phyloP scores from a whole-genome alignment of 1,140 invertebrate species.

The Heliothis subflexa region DNA sequence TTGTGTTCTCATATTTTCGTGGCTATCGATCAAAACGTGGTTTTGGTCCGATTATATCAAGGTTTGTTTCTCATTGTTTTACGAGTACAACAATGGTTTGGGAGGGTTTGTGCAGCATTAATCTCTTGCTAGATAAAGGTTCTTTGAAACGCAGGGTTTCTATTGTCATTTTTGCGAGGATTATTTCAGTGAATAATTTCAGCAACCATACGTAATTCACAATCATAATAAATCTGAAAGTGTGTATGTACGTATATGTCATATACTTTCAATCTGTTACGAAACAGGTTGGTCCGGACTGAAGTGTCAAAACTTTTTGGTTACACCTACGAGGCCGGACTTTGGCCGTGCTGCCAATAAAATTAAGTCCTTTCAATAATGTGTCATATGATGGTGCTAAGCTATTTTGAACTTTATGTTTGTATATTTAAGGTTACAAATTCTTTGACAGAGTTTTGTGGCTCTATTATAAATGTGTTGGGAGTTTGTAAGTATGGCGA shows the following conservation, averaged over 20 bases:
- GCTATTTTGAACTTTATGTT: background rate
- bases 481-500: background rate
- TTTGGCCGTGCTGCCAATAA: slow-evolving; percentile 8
- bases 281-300: background rate
- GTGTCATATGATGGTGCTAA: background rate
- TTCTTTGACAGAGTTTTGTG: background rate
- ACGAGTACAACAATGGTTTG: too few relatives aligned
- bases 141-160: background rate
- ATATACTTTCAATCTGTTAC: background rate
- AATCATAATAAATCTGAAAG: too few relatives aligned
- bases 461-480: slow-evolving; percentile 19
- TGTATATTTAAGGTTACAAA: background rate
- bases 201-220: too few relatives aligned
- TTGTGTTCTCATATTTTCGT: background rate
- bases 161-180: too few relatives aligned
- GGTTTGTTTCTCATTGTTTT: background rate
- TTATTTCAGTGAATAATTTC: too few relatives aligned
- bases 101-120: too few relatives aligned
- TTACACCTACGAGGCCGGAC: background rate
- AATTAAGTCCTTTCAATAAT: slow-evolving; percentile 15
- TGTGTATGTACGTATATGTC: too few relatives aligned
- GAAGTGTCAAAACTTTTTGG: slow-evolving; percentile 2
- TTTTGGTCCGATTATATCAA: background rate
- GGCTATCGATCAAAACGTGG: background rate
- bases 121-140: too few relatives aligned